Evolutionary conservation across 2,113 vertebrate genomes (phyloP), one percentile per base, ranked within the genome.

Genomic region (Microtus montanus): DNA sequence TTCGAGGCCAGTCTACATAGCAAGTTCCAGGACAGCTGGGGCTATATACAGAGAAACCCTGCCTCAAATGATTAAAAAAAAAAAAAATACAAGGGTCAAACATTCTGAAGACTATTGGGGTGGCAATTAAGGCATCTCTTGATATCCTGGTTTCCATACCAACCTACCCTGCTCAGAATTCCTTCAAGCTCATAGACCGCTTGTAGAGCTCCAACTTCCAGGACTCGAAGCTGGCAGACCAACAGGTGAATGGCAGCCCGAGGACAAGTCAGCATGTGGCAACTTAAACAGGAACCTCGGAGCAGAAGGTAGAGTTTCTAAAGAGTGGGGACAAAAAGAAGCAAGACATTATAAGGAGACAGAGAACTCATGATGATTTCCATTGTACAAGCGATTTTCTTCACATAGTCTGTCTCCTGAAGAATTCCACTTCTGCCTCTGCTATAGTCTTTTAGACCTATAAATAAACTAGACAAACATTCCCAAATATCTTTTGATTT

Each of bases 201-300:
- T 61, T 99, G 98, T 33, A 99, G 98, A 20, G 98, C 96, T 3
- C 99, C 99, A 0, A 98, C 98, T 85, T 99, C 98, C 96, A 99
- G 86, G 33, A 99, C 97, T 97, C 97, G 98, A 38, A 99, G 98
- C 97, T 99, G 99, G 96, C 98, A 98, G 1, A 99, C 91, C 75
- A 99, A 97, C 2, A 99, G 97, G 96, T 99, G 99, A 92, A 99
- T 96, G 91, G 98, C 98, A 1, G 98, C 97, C 24, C 99, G 98
- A 12, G 99, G 94, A 92, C 99, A 99, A 0, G 99, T 99, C 96
- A 99, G 96, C 97, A 98, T 98, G 97, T 99, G 98, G 74, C 99
- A 99, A 8, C 96, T 97, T 91, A 99, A 97, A 95, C 99, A 99
- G 7, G 99, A 99, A 0, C 99, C 99, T 13, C 99, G 98, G 52